Base-by-base conservation (phyloP, 2,888 invertebrate genomes). In the Phragmatobia fuliginosa region DNA sequence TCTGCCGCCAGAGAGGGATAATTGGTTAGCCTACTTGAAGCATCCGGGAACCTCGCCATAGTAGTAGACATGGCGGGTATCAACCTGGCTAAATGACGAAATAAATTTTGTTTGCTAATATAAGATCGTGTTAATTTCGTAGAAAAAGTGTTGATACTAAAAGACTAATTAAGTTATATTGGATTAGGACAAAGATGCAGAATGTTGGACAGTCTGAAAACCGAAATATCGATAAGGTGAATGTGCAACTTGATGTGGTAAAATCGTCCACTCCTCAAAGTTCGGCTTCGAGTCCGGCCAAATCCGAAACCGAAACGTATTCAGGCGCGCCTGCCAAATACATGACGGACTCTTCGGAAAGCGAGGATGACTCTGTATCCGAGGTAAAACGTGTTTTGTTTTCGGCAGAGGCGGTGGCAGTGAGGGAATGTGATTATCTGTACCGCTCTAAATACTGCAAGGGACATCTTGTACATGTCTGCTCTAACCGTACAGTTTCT, bases 301-400 rank as follows among this genome's bases (percentile, higher is more conserved):
- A 97, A 96, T 97, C 98, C 91, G 97, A 97, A 96, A 97, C 97
- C 92, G 98, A 98, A 96, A 98, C 97, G 92, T 97, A 97, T 96
- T 97, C 97, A 91, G 97, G 97, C 95, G 95, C 96, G 92, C 97
- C 97, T 92, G 97, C 97, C 91, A 97, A 97, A 96, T 98, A 97
- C 96, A 98, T 98, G 96, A 97, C 98, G 95, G 98, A 98, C 96
- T 97, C 98, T 93, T 98, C 98, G 89, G 98, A 98, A 96, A 98
- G 98, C 94, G 99, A 99, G 94, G 98, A 98, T 95, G 99, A 98
- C 94, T 98, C 98, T 95, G 98, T 98, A 93, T 98, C 98, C 89
- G 98, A 98, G 98, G 98, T 99, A 97, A 96, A 95, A 94, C 94
- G 94, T 94, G 94, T 95, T 94, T 94, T 94, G 94, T 95, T 94